Evolutionary conservation across 2,888 invertebrate species (phyloP).

Genomic region (Polydrusus cervinus): DNA sequence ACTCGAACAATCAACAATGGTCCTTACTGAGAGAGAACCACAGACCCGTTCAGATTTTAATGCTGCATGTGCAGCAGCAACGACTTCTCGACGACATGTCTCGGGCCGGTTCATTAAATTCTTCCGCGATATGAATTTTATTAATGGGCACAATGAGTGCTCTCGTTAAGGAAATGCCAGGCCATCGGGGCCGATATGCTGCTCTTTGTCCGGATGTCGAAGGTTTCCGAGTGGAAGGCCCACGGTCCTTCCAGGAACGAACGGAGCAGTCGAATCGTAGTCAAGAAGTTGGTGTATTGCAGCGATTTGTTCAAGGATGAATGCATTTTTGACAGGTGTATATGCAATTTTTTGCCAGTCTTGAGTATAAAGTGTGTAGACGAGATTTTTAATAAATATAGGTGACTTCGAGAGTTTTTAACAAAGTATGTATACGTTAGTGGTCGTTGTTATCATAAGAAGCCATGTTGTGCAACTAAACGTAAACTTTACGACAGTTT

Average conservation of each 20-base stretch:
- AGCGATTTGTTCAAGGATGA: conserved; percentile 17
- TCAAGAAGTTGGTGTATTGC: neutral
- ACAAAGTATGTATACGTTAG: too few species aligned
- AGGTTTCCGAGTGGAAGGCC: conserved; percentile 41
- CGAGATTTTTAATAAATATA: too few species aligned
- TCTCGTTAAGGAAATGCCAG: conserved; percentile 56
- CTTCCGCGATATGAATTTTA: conserved; percentile 67
- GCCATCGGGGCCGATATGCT: conserved; percentile 35
- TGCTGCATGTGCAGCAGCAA: conserved; percentile 38
- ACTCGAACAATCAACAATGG: conserved; percentile 48
- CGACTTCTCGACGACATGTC: conserved; percentile 53
- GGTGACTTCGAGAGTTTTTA: too few species aligned
- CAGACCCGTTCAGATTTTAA: conserved; percentile 42
- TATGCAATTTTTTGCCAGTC: neutral
- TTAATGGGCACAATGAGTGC: conserved; percentile 65
- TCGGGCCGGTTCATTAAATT: conserved; percentile 64
- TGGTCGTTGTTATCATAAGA: too few species aligned
- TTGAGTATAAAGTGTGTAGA: too few species aligned
- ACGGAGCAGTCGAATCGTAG: conserved; percentile 27
- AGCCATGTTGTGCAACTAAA: too few species aligned
- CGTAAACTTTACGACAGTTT: neutral
- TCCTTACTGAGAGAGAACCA: conserved; percentile 34
- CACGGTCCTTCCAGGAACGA: conserved; percentile 38
- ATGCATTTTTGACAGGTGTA: conserved; percentile 26
- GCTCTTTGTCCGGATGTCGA: conserved; percentile 44